phyloP scores from a whole-genome alignment of 2,113 vertebrate species.

The Toxotes jaculatrix region DNA sequence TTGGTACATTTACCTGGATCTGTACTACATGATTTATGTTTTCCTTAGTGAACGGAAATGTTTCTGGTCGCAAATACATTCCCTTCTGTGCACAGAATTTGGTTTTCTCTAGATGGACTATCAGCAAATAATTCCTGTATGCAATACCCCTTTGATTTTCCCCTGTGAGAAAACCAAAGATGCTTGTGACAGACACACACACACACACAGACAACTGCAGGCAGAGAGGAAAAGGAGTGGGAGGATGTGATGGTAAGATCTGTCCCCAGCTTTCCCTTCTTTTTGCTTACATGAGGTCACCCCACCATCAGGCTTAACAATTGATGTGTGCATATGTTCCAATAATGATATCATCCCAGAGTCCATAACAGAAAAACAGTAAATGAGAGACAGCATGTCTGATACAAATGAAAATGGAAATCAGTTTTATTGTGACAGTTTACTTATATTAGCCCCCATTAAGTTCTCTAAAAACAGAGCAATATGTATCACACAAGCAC shows the following conservation, averaged over 20 bases:
- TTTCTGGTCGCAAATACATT: constrained; percentile 30
- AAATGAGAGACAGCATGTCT: constrained; percentile 6
- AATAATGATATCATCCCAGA: constrained; percentile 38
- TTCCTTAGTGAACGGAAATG: constrained; percentile 23
- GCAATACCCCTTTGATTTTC: constrained; percentile 39
- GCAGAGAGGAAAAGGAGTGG: constrained; percentile 58
- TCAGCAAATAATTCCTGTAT: constrained; percentile 44
- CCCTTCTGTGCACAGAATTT: constrained; percentile 37
- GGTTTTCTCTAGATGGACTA: constrained; percentile 46
- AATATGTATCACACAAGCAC: constrained; percentile 19
- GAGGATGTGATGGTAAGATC: constrained; percentile 54
- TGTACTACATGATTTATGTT: background rate
- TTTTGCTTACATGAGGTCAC: constrained; percentile 60
- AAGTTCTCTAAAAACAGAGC: constrained; percentile 23
- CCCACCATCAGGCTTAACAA: constrained; percentile 33
- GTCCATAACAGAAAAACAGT: constrained; percentile 7
- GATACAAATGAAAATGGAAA: constrained; percentile 10
- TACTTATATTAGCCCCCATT: constrained; percentile 3
- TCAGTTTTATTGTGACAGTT: constrained; percentile 29
- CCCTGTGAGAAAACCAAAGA: constrained; percentile 59
- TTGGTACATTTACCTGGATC: constrained; percentile 1
- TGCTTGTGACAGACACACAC: constrained; percentile 30
- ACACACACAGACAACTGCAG: constrained; percentile 9
- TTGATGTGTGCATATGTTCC: constrained; percentile 4
- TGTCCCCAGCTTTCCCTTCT: constrained; percentile 36